Percentiles rank a stretch among this genome's conserved stretches.
Evolutionary conservation across 2,797 vertebrate species (phyloP).

Genomic region (Enteromius afrohamiltoni): DNA sequence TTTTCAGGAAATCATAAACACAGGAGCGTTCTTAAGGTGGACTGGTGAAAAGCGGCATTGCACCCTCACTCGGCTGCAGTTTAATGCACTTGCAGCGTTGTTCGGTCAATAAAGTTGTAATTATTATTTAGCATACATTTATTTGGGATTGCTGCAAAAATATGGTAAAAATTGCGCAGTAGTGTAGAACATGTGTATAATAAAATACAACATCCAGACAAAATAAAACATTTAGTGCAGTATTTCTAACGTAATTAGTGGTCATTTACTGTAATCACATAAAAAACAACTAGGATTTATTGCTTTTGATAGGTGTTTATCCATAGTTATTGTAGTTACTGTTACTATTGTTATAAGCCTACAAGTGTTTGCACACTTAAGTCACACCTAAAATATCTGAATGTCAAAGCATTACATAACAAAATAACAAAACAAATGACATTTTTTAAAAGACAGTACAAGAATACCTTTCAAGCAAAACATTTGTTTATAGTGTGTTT

Average conservation of each 20-base stretch:
- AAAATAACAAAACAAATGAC: background rate
- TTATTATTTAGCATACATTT: background rate
- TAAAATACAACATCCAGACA: background rate
- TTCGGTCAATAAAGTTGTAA: background rate
- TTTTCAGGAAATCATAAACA: conserved; percentile 56
- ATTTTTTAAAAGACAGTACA: background rate
- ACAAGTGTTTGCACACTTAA: conserved; percentile 10
- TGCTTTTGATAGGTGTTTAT: background rate
- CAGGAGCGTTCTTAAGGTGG: conserved; percentile 61
- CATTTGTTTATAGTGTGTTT: background rate
- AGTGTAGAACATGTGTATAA: background rate
- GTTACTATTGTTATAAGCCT: conserved; percentile 7
- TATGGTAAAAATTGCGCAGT: too few species aligned
- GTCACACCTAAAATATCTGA: conserved; percentile 11
- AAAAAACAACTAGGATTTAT: background rate
- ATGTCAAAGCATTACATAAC: background rate
- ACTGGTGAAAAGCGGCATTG: conserved; percentile 24
- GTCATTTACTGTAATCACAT: conserved; percentile 13
- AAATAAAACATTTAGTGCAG: background rate
- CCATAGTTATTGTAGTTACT: conserved; percentile 14
- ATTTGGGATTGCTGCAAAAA: background rate
- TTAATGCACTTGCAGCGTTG: background rate
- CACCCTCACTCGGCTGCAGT: conserved; percentile 43
- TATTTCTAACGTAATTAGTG: conserved; percentile 1
- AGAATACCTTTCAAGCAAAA: background rate